Evolutionary conservation across 2,113 vertebrate species (phyloP).

Genomic region (Oncorhynchus gorbuscha): DNA sequence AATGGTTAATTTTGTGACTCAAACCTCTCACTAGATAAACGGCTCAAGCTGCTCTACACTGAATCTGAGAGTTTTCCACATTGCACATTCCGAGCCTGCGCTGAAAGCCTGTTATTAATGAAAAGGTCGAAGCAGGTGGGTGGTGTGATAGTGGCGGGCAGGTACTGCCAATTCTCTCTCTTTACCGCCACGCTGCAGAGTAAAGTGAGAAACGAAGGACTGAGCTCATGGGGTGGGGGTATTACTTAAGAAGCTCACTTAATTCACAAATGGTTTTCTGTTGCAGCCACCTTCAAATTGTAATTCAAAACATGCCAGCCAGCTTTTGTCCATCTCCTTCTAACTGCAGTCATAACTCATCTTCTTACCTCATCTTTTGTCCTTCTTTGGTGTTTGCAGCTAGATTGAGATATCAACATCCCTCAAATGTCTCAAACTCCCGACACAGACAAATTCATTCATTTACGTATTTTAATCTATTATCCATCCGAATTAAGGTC

Average conservation of each 20-base stretch:
- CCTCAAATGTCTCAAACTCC: background rate
- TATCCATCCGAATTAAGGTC: constrained; percentile 36
- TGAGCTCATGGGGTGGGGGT: constrained; percentile 8
- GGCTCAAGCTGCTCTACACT: constrained; percentile 46
- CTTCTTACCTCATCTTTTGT: background rate
- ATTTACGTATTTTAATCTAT: constrained; percentile 25
- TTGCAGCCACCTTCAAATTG: background rate
- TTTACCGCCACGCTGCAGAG: constrained; percentile 31
- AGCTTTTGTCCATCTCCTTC: background rate
- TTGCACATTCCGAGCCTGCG: constrained; percentile 38
- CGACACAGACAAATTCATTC: constrained; percentile 16
- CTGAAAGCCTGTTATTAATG: constrained; percentile 67
- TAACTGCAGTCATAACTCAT: constrained; percentile 7
- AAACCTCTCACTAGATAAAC: constrained; percentile 21
- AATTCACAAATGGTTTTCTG: constrained; percentile 11
- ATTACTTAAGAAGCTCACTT: constrained; percentile 23
- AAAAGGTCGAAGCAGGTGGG: constrained; percentile 67
- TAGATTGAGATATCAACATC: constrained; percentile 2
- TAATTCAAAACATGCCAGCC: constrained; percentile 7
- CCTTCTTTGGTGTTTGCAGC: background rate
- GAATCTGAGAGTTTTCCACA: constrained; percentile 37
- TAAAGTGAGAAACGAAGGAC: constrained; percentile 44
- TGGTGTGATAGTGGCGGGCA: constrained; percentile 46
- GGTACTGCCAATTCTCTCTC: constrained; percentile 44
- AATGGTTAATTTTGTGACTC: constrained; percentile 50